Evolutionary conservation across 2,797 vertebrate species (phyloP), one percentile per base, ranked within the genome.

Genomic region (Intellagama lesueurii): DNA sequence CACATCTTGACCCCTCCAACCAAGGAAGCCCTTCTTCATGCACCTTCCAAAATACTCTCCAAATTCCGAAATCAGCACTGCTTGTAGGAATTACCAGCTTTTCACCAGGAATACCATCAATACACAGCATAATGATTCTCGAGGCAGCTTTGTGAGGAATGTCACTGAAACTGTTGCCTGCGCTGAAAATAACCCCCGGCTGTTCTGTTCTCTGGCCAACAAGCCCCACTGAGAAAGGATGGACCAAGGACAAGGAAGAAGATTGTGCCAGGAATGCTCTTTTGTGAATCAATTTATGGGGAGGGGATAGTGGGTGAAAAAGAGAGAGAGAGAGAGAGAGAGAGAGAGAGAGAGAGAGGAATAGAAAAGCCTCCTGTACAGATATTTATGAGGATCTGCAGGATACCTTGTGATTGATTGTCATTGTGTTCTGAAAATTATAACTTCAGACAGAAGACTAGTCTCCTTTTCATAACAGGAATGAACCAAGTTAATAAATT

Each of bases 211-310:
- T 49, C 22, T 80, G 16, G 89, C n/a, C 86, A 85, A 80, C 30
- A 47, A 85, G 28, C 78, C 68, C 68, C 76, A 66, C 44, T 75
- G 86, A 73, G 86, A 75, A 87, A 47, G 44, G 40, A 7, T 84
- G 69, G 75, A 78, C 79, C 56, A 68, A 84, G 56, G 66, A 90
- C 17, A 79, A 73, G 85, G 24, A 49, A 83, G 69, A 83, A 83
- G 35, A 84, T 44, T 35, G 82, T 73, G 89, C n/a, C 89, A 90
- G 76, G 52, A 90, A 73, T 73, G 81, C n/a, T 87, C 86, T 87
- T 84, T 87, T 87, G 69, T 64, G 88, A 40, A 6, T 2, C 0
- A 22, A 85, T 66, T 76, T 68, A 78, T 47, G 0, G 0, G 81
- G 92, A 75, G 49, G 68, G 52, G 82, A 22, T 30, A 44, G 35